Conservation (phyloP, 2,113 vertebrate genomes). For the Oreocharis arfaki region DNA sequence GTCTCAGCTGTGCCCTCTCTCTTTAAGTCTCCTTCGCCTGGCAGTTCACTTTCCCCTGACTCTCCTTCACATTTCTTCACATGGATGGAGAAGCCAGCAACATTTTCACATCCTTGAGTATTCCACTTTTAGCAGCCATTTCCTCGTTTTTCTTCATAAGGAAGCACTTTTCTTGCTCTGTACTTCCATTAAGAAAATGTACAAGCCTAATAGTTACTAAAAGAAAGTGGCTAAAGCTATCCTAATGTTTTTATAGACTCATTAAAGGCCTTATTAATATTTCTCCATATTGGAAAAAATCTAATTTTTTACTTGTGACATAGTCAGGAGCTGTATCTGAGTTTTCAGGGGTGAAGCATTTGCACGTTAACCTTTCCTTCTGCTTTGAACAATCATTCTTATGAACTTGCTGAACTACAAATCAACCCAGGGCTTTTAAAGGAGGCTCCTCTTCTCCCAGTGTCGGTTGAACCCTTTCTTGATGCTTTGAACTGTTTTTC, state of each 20-base stretch:
- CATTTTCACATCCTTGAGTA: neutral
- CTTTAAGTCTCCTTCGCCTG: neutral
- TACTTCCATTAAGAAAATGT: slow-evolving; percentile 58
- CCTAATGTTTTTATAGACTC: slow-evolving; percentile 56
- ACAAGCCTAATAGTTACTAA: slow-evolving; percentile 48
- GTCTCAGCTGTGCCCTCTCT: neutral
- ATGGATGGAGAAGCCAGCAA: neutral
- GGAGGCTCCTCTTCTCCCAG: neutral
- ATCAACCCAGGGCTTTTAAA: slow-evolving; percentile 7
- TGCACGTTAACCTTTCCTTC: slow-evolving; percentile 10
- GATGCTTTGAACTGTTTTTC: neutral
- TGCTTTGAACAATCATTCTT: neutral
- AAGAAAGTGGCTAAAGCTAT: slow-evolving; percentile 41
- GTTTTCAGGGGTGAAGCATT: slow-evolving; percentile 36
- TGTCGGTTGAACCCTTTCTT: neutral
- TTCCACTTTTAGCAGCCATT: slow-evolving; percentile 29
- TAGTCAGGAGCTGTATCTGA: neutral
- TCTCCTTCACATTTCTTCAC: neutral
- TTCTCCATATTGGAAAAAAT: slow-evolving; percentile 40
- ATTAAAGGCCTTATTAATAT: slow-evolving; percentile 49
- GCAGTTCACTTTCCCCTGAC: neutral
- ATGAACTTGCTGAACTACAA: slow-evolving; percentile 11
- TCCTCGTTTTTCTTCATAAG: slow-evolving; percentile 34
- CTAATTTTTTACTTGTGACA: slow-evolving; percentile 48
- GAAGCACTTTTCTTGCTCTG: slow-evolving; percentile 36